A percentile compares a stretch with the other conserved stretches of the same genome.
phyloP scores from a whole-genome alignment of 2,113 vertebrate genomes.

The Macrotis lagotis region DNA sequence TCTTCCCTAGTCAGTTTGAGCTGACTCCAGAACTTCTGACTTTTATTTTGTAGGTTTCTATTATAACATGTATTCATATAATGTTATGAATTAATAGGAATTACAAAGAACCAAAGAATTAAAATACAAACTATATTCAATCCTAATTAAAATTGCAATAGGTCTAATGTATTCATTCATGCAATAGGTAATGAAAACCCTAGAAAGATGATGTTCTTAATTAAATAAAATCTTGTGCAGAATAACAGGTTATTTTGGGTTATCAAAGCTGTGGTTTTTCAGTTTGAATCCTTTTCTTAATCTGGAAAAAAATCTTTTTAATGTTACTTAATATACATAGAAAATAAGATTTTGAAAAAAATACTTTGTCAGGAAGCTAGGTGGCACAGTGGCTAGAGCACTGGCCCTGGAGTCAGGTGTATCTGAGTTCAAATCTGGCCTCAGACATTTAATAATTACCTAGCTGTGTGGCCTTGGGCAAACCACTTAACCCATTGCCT shows the following conservation, averaged over 20 bases:
- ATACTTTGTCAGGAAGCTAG: too few species aligned
- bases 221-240: conserved; percentile 90
- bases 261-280: conserved; percentile 90
- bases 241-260: conserved; percentile 91
- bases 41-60: conserved; percentile 92
- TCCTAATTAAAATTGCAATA: conserved; percentile 89
- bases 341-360: conserved; percentile 99
- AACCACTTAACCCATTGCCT: too few species aligned
- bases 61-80: conserved; percentile 99
- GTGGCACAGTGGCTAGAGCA: too few species aligned
- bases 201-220: conserved; percentile 88
- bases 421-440: too few species aligned
- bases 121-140: conserved; percentile 95
- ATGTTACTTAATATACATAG: conserved; percentile 99
- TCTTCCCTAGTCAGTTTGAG: neutral
- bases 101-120: conserved; percentile 94
- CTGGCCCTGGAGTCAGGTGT: too few species aligned
- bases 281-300: conserved; percentile 91
- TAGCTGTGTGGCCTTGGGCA: too few species aligned
- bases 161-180: conserved; percentile 89
- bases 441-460: too few species aligned
- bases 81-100: conserved; percentile 93
- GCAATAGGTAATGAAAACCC: conserved; percentile 90
- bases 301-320: conserved; percentile 95
- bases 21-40: too few species aligned